These are phyloP conservation scores for Lepidurus packardi DNA, from an alignment of 1,140 invertebrate genomes.

Conservation along the genomic window DNA sequence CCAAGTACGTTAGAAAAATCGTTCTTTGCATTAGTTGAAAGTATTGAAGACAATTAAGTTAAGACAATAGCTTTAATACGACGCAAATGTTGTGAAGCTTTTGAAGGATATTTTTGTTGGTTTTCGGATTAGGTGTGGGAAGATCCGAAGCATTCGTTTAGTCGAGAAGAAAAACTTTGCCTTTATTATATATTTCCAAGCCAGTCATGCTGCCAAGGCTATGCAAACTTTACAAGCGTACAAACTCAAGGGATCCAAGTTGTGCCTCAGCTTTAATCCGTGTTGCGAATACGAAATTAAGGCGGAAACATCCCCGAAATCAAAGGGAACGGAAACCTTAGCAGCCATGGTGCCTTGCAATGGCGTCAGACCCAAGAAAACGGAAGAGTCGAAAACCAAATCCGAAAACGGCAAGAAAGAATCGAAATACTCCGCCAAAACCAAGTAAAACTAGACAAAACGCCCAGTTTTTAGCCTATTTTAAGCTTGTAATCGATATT, in stretches of 20 bases:
- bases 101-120: not conserved
- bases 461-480: no score
- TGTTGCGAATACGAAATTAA: not conserved
- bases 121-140: not conserved
- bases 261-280: constrained; percentile 16
- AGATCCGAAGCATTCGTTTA: not conserved
- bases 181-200: not conserved
- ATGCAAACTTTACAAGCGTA: not conserved
- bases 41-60: no score
- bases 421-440: constrained; percentile 11
- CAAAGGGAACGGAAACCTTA: not conserved
- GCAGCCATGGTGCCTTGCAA: not conserved
- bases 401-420: not conserved
- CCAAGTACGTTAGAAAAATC: not conserved
- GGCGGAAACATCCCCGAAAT: not conserved
- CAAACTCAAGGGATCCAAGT: not conserved
- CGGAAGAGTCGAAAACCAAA: not conserved
- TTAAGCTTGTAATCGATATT: no score
- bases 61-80: no score
- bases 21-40: no score
- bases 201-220: not conserved
- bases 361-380: not conserved
- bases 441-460: not conserved
- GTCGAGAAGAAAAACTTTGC: constrained; percentile 12
- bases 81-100: no score